Evolutionary conservation across 1,140 invertebrate species (phyloP), one percentile per base, ranked within the genome.

Genomic region (Gryllus bimaculatus): DNA sequence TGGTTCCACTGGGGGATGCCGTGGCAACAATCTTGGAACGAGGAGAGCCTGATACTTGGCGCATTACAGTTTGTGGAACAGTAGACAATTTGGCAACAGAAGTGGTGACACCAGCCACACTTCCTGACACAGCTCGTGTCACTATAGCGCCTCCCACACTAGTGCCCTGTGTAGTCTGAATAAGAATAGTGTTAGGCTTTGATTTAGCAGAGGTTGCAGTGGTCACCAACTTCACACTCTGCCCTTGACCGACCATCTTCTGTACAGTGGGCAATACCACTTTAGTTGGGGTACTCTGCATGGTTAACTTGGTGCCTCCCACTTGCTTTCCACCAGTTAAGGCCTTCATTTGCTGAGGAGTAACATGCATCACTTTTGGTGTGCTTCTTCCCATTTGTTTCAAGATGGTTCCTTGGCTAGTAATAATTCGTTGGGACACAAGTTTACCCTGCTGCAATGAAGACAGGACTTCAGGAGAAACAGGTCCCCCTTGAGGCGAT

Each of bases 311-410:
- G 76, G 80, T 48, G 77, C 74, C 48, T 78, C 75, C 12, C 77
- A 48, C 75, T 74, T 80, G 47, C 76, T 79, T 77, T 74, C 81
- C 26, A 8, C 47, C 54, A 66, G 73, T 47, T 79, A 78, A 83
- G 15, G 85, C 85, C 83, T 86, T 88, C 10, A 86, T 84, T 82
- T 88, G 85, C 78, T 86, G 85, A 8, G 84, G 83, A 47, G 84
- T 85, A 75, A 88, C 84, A n/a, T 87, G 86, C 2, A 86, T 88
- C 48, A 88, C 78, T 49, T 88, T 82, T 54, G 54, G 54, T 1
- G 88, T 86, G n/a, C 86, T 86, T 81, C 87, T 48, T 15, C 47
- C 21, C 8, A 81, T 74, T 76, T 77, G 79, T 7, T 73, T 81
- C n/a, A 81, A 75, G 4, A 80, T 80, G 77, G 79, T 75, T 4